A percentile compares a stretch with the other conserved stretches of the same genome.
Evolutionary conservation across 2,797 vertebrate genomes (phyloP).

Genomic region (Octomys mimax): DNA sequence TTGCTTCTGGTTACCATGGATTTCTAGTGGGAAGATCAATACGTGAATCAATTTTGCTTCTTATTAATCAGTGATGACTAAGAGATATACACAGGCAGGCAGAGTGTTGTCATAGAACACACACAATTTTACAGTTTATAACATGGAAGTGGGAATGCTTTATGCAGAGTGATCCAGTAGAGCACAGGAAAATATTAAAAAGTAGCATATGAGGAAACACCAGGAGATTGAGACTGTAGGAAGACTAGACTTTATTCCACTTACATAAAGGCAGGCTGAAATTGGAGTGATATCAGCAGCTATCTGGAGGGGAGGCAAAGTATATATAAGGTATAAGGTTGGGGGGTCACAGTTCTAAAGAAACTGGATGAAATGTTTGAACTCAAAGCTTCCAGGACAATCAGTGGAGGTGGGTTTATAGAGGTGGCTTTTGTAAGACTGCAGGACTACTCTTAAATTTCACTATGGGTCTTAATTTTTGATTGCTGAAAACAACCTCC

Average conservation of each 20-base stretch:
- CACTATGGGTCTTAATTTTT: not conserved
- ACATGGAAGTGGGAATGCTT: constrained; percentile 23
- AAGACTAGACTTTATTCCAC: not conserved
- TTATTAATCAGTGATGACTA: not conserved
- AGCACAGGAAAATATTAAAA: not conserved
- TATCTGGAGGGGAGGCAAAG: not conserved
- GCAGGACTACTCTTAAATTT: not conserved
- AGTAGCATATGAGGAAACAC: not conserved
- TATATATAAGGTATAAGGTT: not conserved
- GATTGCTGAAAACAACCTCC: not conserved
- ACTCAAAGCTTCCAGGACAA: not conserved
- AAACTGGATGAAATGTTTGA: not conserved
- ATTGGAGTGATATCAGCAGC: not conserved
- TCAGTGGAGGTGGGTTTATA: not conserved
- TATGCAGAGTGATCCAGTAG: not conserved
- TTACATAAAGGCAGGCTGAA: not conserved
- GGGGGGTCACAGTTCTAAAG: not conserved
- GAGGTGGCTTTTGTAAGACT: no score
- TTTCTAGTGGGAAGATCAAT: constrained; percentile 29
- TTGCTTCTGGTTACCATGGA: not conserved
- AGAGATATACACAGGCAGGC: not conserved
- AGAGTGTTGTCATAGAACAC: not conserved
- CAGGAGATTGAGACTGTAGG: not conserved
- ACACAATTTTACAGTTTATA: constrained; percentile 18
- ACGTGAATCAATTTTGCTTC: not conserved